Base-by-base conservation (phyloP, 2,888 invertebrate genomes). In the Drosophila phalerata region DNA sequence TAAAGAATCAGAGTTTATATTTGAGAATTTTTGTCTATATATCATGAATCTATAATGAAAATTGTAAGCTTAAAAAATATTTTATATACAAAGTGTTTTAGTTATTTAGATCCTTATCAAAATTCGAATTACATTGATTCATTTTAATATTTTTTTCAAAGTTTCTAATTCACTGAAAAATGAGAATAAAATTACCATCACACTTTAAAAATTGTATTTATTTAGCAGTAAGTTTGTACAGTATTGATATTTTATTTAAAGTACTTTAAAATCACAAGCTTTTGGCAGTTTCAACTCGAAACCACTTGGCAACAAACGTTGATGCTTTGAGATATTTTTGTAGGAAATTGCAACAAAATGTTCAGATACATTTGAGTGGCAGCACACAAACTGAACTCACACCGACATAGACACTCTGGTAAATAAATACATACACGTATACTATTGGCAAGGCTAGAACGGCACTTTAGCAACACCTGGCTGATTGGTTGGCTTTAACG, bases 401-500 rank as follows among this genome's bases (percentile, higher is more conserved):
- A 51, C 42, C 17, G 10, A n/a, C 2, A 28, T 11, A 51, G 11
- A 53, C n/a, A 34, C 13, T 19, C 5, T 32, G 4, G 9, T 43
- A 22, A 9, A 55, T 17, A 47, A 22, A 10, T 25, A 17, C 11
- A 32, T 3, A 13, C 3, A 32, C 28, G 11, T 34, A 34, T 47
- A 17, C 22, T 67, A 62, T 67, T 56, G 48, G 34, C 68, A 69
- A 73, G 76, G 73, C 62, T 68, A 66, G 56, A 57, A 40, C 53
- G 38, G 62, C 69, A 83, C 86, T 85, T 83, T 63, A 61, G 72
- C 73, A 80, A 88, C 83, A 84, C 83, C 88, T 88, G 80, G 63
- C 57, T 79, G 77, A 74, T 70, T 78, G 79, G 74, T 62, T 73
- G 58, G 48, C 42, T 48, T 32, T 60, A 58, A 66, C 57, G 37